Conservation (phyloP, 2,888 invertebrate species). For the Acholoe squamosa region DNA sequence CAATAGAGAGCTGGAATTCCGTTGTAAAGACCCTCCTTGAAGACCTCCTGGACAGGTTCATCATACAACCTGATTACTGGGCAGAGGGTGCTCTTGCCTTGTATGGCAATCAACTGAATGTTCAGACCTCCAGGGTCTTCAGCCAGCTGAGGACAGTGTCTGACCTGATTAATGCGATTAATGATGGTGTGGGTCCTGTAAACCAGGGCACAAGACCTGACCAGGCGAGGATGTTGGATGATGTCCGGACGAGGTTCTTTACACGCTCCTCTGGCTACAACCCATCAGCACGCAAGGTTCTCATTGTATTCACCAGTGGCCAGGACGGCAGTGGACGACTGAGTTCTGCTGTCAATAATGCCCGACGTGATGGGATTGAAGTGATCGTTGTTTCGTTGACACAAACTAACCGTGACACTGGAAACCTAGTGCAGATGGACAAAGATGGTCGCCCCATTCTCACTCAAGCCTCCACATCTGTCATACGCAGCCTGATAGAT, state of each 20-base stretch:
- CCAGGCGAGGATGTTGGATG: neutral
- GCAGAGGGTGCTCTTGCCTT: slow-evolving; percentile 13
- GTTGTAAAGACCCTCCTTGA: slow-evolving; percentile 22
- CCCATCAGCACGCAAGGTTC: neutral
- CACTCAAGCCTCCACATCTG: neutral
- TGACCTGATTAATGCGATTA: neutral
- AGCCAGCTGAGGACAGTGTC: neutral
- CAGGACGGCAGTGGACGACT: neutral
- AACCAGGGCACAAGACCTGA: neutral
- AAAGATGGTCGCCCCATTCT: slow-evolving; percentile 28
- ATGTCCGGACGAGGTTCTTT: neutral
- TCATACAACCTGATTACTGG: slow-evolving; percentile 32
- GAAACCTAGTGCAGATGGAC: slow-evolving; percentile 25
- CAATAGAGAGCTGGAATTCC: slow-evolving; percentile 45
- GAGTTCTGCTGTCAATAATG: neutral
- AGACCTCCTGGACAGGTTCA: neutral
- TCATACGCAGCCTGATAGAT: neutral
- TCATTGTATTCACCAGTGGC: slow-evolving; percentile 6
- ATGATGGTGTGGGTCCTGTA: neutral
- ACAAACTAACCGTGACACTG: neutral
- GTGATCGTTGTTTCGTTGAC: slow-evolving; percentile 24
- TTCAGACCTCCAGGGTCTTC: neutral
- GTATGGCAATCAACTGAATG: neutral
- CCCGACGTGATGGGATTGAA: slow-evolving; percentile 24
- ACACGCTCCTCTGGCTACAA: neutral